phyloP scores from a whole-genome alignment of 2,113 vertebrate genomes.

The Semicossyphus pulcher region DNA sequence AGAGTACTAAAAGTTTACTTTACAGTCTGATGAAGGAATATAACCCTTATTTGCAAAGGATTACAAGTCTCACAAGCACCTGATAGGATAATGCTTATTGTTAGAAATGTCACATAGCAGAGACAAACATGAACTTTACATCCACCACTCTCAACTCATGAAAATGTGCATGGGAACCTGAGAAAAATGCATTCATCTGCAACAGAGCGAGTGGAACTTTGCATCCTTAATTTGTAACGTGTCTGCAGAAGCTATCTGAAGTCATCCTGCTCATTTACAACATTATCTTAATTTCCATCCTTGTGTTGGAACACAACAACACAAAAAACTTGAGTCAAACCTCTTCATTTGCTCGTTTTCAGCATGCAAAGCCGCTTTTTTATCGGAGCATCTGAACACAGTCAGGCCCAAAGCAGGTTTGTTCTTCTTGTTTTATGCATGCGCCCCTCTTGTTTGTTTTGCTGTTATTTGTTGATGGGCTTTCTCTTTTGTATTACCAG shows the following conservation, averaged over 20 bases:
- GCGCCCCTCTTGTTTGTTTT: constrained; percentile 67
- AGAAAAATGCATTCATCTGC: too few species aligned
- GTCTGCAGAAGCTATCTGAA: neutral
- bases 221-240: too few species aligned
- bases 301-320: neutral
- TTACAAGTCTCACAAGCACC: too few species aligned
- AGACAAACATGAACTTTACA: too few species aligned
- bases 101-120: too few species aligned
- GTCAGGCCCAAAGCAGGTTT: constrained; percentile 62
- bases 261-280: constrained; percentile 6
- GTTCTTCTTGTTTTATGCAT: constrained; percentile 51
- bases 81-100: too few species aligned
- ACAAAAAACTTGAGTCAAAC: constrained; percentile 16
- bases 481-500: constrained; percentile 75
- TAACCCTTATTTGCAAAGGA: too few species aligned
- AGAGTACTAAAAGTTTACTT: too few species aligned
- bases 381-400: constrained; percentile 71
- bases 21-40: too few species aligned
- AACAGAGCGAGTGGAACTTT: too few species aligned
- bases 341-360: constrained; percentile 48
- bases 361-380: constrained; percentile 31
- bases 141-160: too few species aligned
- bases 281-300: constrained; percentile 8
- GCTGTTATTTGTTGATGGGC: constrained; percentile 70
- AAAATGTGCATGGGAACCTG: too few species aligned